Evolutionary conservation across 2,797 vertebrate genomes (phyloP).

Genomic region (Anniella stebbinsi): DNA sequence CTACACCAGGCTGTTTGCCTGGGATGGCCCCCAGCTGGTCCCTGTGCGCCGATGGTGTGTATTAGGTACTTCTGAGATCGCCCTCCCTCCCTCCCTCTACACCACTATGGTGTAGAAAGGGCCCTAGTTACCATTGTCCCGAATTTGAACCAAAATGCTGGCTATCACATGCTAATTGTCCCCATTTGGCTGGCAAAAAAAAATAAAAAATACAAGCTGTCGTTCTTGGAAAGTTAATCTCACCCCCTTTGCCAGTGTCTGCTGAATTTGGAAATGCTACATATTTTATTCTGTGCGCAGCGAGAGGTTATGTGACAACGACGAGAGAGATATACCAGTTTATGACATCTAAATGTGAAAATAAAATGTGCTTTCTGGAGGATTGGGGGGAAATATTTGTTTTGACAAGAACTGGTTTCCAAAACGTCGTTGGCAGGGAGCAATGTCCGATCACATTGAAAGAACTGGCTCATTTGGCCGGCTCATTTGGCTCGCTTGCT

Average conservation of each 20-base stretch:
- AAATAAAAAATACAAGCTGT: slow-evolving; percentile 2
- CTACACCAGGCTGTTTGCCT: too few relatives aligned
- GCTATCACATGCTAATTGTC: slow-evolving; percentile 19
- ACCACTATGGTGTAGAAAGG: too few relatives aligned
- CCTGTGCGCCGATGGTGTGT: too few relatives aligned
- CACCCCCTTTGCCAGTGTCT: slow-evolving; percentile 28
- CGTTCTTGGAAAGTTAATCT: slow-evolving; percentile 24
- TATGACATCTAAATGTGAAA: slow-evolving; percentile 11
- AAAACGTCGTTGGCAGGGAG: slow-evolving; percentile 3
- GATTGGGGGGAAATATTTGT: neutral
- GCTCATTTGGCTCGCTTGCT: neutral
- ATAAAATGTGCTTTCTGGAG: slow-evolving; percentile 6
- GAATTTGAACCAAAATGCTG: slow-evolving; percentile 4
- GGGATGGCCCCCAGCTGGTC: too few relatives aligned
- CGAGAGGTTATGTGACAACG: slow-evolving; percentile 15
- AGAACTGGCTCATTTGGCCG: neutral
- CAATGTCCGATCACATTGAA: neutral
- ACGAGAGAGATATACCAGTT: slow-evolving; percentile 4
- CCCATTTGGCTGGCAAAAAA: slow-evolving; percentile 14
- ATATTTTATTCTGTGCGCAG: slow-evolving; percentile 3
- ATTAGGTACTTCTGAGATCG: too few relatives aligned
- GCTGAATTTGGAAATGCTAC: slow-evolving; percentile 32
- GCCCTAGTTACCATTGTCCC: neutral
- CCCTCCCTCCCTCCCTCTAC: too few relatives aligned
- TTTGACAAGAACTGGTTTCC: neutral